phyloP scores from a whole-genome alignment of 2,797 vertebrate genomes.

The Esox masquinongy region DNA sequence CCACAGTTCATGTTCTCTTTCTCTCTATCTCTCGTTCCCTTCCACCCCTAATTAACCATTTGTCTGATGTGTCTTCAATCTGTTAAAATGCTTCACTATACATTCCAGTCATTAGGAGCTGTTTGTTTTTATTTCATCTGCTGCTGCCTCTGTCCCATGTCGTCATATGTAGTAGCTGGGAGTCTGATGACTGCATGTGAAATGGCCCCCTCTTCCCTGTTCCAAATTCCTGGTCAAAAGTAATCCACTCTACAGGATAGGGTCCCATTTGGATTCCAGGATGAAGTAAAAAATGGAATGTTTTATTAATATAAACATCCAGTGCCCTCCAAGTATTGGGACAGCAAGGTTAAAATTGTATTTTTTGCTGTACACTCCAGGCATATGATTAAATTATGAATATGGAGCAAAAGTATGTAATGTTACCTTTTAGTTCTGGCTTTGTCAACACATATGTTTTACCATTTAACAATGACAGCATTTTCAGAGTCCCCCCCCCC shows the following conservation, averaged over 20 bases:
- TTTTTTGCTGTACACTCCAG: too few relatives aligned
- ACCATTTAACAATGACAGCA: too few relatives aligned
- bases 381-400: too few relatives aligned
- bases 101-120: slow-evolving; percentile 12
- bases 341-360: too few relatives aligned
- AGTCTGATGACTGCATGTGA: background rate
- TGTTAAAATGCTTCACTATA: slow-evolving; percentile 30
- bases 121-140: slow-evolving; percentile 4
- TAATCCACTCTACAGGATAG: background rate
- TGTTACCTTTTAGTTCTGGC: too few relatives aligned
- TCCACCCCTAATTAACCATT: slow-evolving; percentile 9
- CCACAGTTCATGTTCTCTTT: background rate
- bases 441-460: too few relatives aligned
- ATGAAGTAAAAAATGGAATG: background rate
- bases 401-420: too few relatives aligned
- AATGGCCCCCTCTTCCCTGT: background rate
- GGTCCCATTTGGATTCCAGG: background rate
- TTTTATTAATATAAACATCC: background rate
- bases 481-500: too few relatives aligned
- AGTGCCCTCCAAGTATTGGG: too few relatives aligned
- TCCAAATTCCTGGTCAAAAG: background rate
- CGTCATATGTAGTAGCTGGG: background rate
- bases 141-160: background rate
- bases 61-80: slow-evolving; percentile 27
- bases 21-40: background rate